Evolutionary conservation across 2,888 invertebrate species (phyloP).

Genomic region (Acronicta leporina): DNA sequence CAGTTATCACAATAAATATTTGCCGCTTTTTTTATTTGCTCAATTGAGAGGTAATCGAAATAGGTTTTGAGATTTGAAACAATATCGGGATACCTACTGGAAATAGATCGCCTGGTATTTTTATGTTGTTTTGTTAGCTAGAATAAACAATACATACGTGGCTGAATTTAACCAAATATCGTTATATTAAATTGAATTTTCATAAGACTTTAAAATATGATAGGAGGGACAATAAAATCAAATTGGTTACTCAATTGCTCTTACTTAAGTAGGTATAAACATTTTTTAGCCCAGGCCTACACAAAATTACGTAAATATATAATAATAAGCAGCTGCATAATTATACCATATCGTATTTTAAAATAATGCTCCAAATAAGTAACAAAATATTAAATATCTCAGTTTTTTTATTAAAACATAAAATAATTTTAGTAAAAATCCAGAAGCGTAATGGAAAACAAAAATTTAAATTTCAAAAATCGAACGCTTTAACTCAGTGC

Average conservation of each 20-base stretch:
- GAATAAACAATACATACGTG: slow-evolving; percentile 31
- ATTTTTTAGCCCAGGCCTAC: slow-evolving; percentile 2
- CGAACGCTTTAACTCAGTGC: slow-evolving; percentile 35
- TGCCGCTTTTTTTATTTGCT: slow-evolving; percentile 54
- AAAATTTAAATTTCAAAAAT: slow-evolving; percentile 47
- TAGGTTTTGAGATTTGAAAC: slow-evolving; percentile 40
- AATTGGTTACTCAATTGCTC: too few species aligned
- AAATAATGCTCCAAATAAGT: slow-evolving; percentile 22
- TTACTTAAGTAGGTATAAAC: too few species aligned
- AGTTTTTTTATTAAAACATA: background rate
- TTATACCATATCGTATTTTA: slow-evolving; percentile 28
- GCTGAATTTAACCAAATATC: slow-evolving; percentile 12
- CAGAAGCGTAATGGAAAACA: slow-evolving; percentile 43
- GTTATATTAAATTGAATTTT: slow-evolving; percentile 22
- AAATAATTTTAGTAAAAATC: slow-evolving; percentile 30
- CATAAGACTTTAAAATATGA: background rate
- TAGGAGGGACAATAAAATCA: too few species aligned
- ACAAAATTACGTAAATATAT: slow-evolving; percentile 32
- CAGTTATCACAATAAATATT: slow-evolving; percentile 49
- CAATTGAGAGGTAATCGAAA: slow-evolving; percentile 48
- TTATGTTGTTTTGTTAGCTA: slow-evolving; percentile 29
- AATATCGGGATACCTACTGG: slow-evolving; percentile 34
- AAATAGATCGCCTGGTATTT: slow-evolving; percentile 30
- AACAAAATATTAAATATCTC: background rate
- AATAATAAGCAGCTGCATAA: slow-evolving; percentile 26